phyloP scores from a whole-genome alignment of 2,113 vertebrate genomes.

The Talpa occidentalis region DNA sequence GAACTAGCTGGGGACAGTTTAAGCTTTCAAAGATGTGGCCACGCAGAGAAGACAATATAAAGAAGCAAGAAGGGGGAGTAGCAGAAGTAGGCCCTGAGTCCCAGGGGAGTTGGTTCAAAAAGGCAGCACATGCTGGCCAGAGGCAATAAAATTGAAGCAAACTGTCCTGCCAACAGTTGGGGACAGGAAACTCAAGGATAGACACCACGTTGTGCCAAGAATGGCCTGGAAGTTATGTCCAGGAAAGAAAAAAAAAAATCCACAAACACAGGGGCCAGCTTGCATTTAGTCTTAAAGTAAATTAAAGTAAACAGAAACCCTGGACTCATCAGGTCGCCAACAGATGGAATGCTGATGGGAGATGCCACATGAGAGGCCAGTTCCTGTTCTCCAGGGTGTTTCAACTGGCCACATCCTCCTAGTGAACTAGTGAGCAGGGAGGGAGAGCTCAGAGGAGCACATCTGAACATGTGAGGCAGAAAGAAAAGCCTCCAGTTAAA shows the following conservation, averaged over 20 bases:
- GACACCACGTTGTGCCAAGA: background rate
- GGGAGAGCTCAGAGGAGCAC: background rate
- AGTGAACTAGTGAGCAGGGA: background rate
- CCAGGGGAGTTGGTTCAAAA: slow-evolving; percentile 24
- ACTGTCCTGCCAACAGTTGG: slow-evolving; percentile 51
- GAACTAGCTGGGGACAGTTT: background rate
- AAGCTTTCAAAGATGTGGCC: background rate
- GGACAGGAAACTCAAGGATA: slow-evolving; percentile 51
- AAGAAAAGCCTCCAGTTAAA: background rate
- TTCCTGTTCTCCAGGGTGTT: background rate
- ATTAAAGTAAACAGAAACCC: slow-evolving; percentile 49
- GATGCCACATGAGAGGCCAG: background rate
- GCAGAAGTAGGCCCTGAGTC: background rate
- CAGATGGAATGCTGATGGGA: background rate
- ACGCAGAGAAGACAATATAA: background rate
- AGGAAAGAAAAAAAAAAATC: background rate
- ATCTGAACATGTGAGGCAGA: background rate
- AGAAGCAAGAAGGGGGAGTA: background rate
- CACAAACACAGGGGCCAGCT: background rate
- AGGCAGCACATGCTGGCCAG: background rate
- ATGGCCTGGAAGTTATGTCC: slow-evolving; percentile 12
- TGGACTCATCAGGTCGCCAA: background rate
- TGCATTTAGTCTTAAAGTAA: background rate
- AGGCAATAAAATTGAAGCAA: slow-evolving; percentile 57
- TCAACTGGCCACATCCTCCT: background rate